Conservation (phyloP, 2,888 invertebrate species). For the Andrena bicolor region DNA sequence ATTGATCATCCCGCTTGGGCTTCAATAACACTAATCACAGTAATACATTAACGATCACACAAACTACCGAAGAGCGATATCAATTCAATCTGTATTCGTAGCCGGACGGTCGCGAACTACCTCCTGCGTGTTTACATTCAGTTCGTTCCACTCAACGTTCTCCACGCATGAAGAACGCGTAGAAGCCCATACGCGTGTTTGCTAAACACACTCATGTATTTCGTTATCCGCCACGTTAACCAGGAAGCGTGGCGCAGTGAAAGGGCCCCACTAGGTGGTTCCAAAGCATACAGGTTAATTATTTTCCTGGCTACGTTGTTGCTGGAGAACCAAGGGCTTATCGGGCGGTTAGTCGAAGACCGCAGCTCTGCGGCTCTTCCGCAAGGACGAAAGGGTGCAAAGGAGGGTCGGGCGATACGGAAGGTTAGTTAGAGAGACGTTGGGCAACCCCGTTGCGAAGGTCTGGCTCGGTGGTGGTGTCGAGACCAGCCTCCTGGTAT, state of each 20-base stretch:
- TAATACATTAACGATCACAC: too few species aligned
- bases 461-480: constrained; percentile 23
- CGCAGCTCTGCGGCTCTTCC: constrained; percentile 74
- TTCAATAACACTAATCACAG: too few species aligned
- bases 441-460: constrained; percentile 37
- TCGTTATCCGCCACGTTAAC: not conserved
- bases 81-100: too few species aligned
- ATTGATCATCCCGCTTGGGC: too few species aligned
- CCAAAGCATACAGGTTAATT: constrained; percentile 56
- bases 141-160: too few species aligned
- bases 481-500: constrained; percentile 24
- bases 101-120: too few species aligned
- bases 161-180: too few species aligned
- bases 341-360: constrained; percentile 74
- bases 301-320: constrained; percentile 56
- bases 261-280: constrained; percentile 7
- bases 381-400: constrained; percentile 45
- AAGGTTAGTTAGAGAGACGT: constrained; percentile 38
- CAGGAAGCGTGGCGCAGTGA: not conserved
- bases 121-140: too few species aligned
- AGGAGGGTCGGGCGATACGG: constrained; percentile 32
- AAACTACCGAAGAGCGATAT: too few species aligned
- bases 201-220: too few species aligned
- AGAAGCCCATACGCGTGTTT: too few species aligned
- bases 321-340: constrained; percentile 61